These are phyloP conservation scores for Saxidomus purpurata DNA, from an alignment of 1,140 invertebrate genomes.

Conservation along the genomic window DNA sequence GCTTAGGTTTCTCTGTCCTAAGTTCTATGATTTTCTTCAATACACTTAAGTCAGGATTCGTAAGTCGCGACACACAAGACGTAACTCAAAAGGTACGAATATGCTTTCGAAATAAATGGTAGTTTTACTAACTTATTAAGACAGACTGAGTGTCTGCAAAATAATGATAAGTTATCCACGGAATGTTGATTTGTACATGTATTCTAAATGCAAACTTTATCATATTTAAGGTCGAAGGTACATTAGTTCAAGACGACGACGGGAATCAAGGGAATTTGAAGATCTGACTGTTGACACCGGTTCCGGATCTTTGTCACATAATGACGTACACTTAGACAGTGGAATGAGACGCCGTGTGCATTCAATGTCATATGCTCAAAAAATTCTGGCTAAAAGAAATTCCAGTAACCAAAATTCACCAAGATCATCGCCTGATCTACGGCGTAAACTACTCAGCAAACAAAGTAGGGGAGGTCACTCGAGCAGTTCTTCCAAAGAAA, in stretches of 20 bases:
- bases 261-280: slow-evolving; percentile 60
- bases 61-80: no score
- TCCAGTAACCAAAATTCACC: slow-evolving; percentile 28
- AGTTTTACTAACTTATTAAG: no score
- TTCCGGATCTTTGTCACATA: slow-evolving; percentile 16
- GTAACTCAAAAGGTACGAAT: no score
- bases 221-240: slow-evolving; percentile 26
- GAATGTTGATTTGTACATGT: no score
- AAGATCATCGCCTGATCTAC: slow-evolving; percentile 28
- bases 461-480: slow-evolving; percentile 38
- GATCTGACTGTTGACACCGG: slow-evolving; percentile 47
- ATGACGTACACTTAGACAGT: neutral
- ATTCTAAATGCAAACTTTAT: no score
- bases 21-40: no score
- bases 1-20: no score
- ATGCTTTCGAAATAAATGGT: no score
- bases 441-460: neutral
- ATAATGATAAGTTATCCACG: no score
- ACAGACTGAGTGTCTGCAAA: no score
- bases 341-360: slow-evolving; percentile 22
- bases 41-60: no score
- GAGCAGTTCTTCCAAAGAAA: slow-evolving; percentile 30
- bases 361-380: slow-evolving; percentile 57
- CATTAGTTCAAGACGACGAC: neutral
- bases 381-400: neutral